A percentile compares a stretch with the other conserved stretches of the same genome.
Conservation (phyloP, 2,113 vertebrate genomes). For the Aramus guarauna region DNA sequence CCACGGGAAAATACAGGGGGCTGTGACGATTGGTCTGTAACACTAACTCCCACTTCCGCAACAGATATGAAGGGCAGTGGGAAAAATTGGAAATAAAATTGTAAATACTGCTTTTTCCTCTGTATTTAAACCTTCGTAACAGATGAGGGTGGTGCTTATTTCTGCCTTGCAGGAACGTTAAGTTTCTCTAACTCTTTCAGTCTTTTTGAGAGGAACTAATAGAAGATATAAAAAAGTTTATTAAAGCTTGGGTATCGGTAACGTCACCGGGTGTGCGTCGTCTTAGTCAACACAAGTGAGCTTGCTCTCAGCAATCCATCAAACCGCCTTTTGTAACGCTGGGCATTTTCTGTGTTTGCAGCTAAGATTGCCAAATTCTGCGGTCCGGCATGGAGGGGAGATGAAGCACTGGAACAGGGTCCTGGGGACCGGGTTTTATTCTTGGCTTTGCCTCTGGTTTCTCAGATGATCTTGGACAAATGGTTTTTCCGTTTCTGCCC, state of each 20-base stretch:
- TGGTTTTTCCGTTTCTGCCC: not conserved
- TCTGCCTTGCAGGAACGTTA: not conserved
- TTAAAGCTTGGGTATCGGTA: not conserved
- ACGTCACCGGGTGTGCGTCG: fast-evolving
- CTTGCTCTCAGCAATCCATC: not conserved
- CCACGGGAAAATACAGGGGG: not conserved
- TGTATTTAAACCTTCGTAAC: not conserved
- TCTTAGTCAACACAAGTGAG: not conserved
- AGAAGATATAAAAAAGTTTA: not conserved
- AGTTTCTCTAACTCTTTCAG: not conserved
- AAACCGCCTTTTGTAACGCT: not conserved
- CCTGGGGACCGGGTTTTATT: not conserved
- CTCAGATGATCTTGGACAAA: not conserved
- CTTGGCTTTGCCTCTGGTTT: not conserved
- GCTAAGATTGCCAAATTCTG: not conserved
- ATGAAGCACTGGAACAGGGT: not conserved
- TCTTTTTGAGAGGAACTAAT: not conserved
- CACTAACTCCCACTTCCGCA: not conserved
- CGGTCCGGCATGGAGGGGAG: not conserved
- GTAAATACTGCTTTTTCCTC: not conserved
- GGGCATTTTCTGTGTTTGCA: not conserved
- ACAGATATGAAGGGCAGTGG: too few species aligned
- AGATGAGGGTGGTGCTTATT: not conserved
- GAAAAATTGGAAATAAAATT: not conserved
- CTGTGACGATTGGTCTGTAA: too few species aligned